These are phyloP conservation scores for Rhyzopertha dominica DNA, from an alignment of 1,140 invertebrate species.

Conservation along the genomic window DNA sequence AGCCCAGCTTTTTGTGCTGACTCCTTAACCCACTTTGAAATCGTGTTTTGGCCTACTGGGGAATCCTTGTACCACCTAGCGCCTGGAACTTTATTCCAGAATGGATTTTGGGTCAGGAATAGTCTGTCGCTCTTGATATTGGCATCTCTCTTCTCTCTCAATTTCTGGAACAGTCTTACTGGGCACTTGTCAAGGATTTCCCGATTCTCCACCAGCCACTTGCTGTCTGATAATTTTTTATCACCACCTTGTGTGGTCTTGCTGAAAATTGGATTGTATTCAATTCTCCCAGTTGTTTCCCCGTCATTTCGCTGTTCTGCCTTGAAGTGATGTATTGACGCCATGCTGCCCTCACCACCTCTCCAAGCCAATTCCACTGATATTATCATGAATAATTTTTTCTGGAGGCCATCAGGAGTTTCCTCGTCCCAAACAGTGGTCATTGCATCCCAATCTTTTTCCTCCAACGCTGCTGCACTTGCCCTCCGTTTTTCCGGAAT, in stretches of 20 bases:
- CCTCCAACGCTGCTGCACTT: constrained; percentile 4
- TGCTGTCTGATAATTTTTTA: constrained; percentile 14
- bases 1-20: too few species aligned
- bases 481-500: constrained; percentile 7
- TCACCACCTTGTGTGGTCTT: constrained; percentile 18
- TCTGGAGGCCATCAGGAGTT: constrained; percentile 5
- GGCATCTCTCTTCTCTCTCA: too few species aligned
- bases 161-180: too few species aligned
- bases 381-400: constrained; percentile 1
- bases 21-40: too few species aligned
- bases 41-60: too few species aligned
- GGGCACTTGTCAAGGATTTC: neutral
- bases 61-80: too few species aligned
- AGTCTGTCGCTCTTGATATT: too few species aligned
- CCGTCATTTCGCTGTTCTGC: constrained; percentile 3
- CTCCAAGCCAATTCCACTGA: constrained; percentile 10
- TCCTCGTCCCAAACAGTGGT: constrained; percentile 4
- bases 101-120: too few species aligned
- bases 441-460: constrained; percentile 2
- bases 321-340: constrained; percentile 3
- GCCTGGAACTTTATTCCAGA: too few species aligned
- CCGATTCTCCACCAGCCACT: constrained; percentile 11
- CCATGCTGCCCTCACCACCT: constrained; percentile 6
- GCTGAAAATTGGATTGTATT: constrained; percentile 18
- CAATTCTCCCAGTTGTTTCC: constrained; percentile 10